Conservation (phyloP, 2,888 invertebrate genomes). For the Drosophila sordidula region DNA sequence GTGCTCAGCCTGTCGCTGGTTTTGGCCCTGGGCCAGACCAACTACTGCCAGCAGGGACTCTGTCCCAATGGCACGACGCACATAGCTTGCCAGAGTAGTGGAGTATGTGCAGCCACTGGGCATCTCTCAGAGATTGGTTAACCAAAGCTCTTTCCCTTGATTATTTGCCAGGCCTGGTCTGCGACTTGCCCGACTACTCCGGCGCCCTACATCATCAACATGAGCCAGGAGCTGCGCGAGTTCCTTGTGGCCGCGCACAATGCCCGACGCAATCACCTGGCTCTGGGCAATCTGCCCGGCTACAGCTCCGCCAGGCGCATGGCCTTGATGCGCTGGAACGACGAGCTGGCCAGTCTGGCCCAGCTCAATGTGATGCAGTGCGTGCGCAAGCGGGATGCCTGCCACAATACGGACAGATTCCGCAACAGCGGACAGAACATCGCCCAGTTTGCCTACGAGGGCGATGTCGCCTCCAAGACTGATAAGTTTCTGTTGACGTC, state of each 20-base stretch:
- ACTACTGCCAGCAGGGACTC: conserved; percentile 41
- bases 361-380: conserved; percentile 57
- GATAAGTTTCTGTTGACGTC: conserved; percentile 19
- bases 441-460: conserved; percentile 33
- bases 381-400: conserved; percentile 32
- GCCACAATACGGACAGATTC: conserved; percentile 49
- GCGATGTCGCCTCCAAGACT: conserved; percentile 3
- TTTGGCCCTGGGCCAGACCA: conserved; percentile 15
- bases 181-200: conserved; percentile 39
- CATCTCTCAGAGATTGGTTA: too few relatives aligned
- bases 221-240: conserved; percentile 4
- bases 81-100: conserved; percentile 49
- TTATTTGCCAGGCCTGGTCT: conserved; percentile 34
- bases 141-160: too few relatives aligned
- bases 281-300: conserved; percentile 31
- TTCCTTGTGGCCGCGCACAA: conserved; percentile 41
- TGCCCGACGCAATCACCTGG: conserved; percentile 39
- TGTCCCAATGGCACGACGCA: conserved; percentile 25
- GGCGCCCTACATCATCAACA: conserved; percentile 24
- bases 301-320: conserved; percentile 53
- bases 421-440: conserved; percentile 57
- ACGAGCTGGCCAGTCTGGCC: conserved; percentile 49
- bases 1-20: conserved; percentile 17
- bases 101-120: conserved; percentile 34
- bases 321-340: conserved; percentile 53